Percentiles rank a stretch among this genome's conserved stretches.
phyloP scores from a whole-genome alignment of 2,797 vertebrate genomes.

The Chelonia mydas region DNA sequence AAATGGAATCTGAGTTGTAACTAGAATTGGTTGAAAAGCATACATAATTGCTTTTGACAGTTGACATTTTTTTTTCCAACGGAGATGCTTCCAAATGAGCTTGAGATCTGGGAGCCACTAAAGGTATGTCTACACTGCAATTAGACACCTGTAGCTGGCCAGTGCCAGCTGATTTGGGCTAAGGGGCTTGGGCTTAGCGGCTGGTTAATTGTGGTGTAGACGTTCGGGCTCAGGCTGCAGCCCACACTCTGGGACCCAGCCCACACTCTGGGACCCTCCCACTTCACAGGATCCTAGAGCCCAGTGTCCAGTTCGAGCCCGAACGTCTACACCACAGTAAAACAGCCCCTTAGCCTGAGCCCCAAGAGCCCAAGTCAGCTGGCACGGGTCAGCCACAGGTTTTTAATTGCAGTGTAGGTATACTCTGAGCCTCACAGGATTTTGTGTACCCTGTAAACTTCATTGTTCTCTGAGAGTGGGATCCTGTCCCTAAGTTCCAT shows the following conservation, averaged over 20 bases:
- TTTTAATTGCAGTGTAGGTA: background rate
- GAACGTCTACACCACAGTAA: too few species aligned
- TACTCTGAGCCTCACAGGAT: background rate
- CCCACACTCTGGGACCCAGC: too few species aligned
- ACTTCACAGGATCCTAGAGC: background rate
- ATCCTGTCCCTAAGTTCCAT: background rate
- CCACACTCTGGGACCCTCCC: too few species aligned
- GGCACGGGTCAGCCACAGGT: background rate
- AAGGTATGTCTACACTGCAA: background rate
- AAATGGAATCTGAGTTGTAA: background rate
- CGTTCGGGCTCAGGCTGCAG: background rate
- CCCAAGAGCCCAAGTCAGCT: background rate
- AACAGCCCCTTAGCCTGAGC: background rate
- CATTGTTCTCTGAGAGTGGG: background rate
- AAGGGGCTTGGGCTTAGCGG: too few species aligned
- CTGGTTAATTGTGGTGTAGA: background rate
- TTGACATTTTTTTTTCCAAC: background rate
- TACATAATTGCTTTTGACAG: background rate
- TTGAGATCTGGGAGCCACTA: too few species aligned
- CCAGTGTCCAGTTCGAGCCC: too few species aligned
- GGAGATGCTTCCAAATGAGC: background rate
- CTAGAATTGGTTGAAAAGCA: background rate
- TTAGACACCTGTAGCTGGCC: too few species aligned
- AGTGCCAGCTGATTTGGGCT: background rate
- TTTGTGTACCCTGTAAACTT: background rate